phyloP scores from a whole-genome alignment of 1,140 invertebrate species.

The Dendroctonus valens region DNA sequence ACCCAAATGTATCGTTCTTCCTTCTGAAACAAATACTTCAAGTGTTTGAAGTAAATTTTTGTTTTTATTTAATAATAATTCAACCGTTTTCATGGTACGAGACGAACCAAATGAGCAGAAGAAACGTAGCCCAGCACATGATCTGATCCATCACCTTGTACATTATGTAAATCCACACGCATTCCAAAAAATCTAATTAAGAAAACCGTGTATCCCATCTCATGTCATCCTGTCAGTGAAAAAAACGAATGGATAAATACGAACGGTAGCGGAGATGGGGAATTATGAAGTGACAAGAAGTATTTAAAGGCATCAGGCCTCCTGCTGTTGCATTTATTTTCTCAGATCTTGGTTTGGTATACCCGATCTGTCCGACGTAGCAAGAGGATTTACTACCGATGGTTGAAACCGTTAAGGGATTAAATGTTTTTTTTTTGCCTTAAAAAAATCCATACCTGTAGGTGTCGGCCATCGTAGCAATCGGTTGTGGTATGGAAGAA shows the following conservation, averaged over 20 bases:
- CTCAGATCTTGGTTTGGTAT: slow-evolving; percentile 8
- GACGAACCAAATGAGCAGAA: no score
- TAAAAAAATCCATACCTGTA: slow-evolving; percentile 63
- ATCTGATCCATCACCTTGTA: no score
- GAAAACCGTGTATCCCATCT: slow-evolving; percentile 17
- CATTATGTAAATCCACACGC: slow-evolving; percentile 3
- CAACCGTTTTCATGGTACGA: no score
- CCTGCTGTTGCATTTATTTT: slow-evolving; percentile 23
- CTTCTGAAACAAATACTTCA: no score
- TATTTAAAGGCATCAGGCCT: slow-evolving; percentile 23
- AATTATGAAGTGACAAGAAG: slow-evolving; percentile 31
- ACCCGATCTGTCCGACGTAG: not conserved
- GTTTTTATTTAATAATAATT: no score
- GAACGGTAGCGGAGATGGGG: slow-evolving; percentile 25
- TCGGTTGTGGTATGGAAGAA: slow-evolving; percentile 78
- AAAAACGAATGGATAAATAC: slow-evolving; percentile 24
- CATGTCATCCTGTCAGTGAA: slow-evolving; percentile 12
- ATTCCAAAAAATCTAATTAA: slow-evolving; percentile 29
- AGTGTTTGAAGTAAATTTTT: no score
- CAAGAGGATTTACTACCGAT: slow-evolving; percentile 9
- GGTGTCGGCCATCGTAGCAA: slow-evolving; percentile 77
- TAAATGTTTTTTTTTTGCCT: slow-evolving; percentile 18
- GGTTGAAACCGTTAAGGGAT: not conserved
- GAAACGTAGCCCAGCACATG: no score
- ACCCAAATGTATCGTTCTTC: no score